Evolutionary conservation across 23 tunicate genomes (phyloP).

Genomic region (Halocynthia roretzi): DNA sequence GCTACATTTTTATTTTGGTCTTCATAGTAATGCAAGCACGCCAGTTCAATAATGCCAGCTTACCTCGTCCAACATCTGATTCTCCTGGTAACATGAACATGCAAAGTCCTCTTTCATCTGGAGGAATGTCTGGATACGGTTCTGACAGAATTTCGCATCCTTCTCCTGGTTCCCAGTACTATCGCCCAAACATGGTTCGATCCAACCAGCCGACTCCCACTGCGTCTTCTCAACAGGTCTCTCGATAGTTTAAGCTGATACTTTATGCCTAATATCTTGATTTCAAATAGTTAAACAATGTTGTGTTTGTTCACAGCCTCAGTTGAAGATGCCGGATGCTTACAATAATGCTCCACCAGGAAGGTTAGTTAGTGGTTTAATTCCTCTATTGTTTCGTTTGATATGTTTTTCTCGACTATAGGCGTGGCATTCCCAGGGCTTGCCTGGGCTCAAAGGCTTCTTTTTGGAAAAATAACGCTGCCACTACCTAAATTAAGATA

Average conservation of each 20-base stretch:
- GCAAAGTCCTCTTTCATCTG: slow-evolving; percentile 49
- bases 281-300: not conserved
- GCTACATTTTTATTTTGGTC: not conserved
- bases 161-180: slow-evolving; percentile 58
- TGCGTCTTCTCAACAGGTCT: slow-evolving; percentile 1
- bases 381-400: no score
- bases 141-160: slow-evolving; percentile 62
- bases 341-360: no score
- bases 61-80: slow-evolving; percentile 9
- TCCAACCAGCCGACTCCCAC: slow-evolving; percentile 28
- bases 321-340: slow-evolving; percentile 72
- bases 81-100: slow-evolving; percentile 25
- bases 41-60: slow-evolving; percentile 1
- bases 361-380: no score
- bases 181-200: slow-evolving; percentile 18
- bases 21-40: slow-evolving; percentile 2
- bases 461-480: no score
- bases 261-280: not conserved
- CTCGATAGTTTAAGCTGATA: not conserved
- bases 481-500: no score
- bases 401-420: no score
- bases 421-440: no score
- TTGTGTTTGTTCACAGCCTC: slow-evolving; percentile 28
- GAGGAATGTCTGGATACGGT: slow-evolving; percentile 13
- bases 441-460: no score